Conservation (phyloP, 2,797 vertebrate species). For the Cossypha polioptera region DNA sequence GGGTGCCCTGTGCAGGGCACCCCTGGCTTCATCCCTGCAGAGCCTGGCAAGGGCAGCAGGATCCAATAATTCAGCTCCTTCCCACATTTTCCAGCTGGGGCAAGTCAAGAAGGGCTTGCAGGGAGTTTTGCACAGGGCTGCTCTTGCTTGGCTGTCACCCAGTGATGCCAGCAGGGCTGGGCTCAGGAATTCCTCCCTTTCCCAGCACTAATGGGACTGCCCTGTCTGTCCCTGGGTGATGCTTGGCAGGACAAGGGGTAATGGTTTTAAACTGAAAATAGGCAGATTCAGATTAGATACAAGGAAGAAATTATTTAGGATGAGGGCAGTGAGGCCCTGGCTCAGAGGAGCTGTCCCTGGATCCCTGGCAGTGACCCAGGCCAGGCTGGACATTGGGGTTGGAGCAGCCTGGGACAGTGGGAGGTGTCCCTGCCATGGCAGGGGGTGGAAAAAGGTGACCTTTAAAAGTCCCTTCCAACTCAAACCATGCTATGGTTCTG, state of each 20-base stretch:
- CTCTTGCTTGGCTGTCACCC: not conserved
- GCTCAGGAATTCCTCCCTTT: not conserved
- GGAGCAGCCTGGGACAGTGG: accelerated
- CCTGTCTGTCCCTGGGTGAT: not conserved
- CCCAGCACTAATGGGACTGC: not conserved
- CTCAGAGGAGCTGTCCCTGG: not conserved
- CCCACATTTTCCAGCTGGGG: not conserved
- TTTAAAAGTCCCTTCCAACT: not conserved
- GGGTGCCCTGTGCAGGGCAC: not conserved
- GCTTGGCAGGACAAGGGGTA: not conserved
- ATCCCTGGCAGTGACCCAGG: accelerated
- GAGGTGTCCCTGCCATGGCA: not conserved
- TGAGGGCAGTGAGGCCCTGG: not conserved
- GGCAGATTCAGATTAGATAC: not conserved
- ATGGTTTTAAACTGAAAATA: not conserved
- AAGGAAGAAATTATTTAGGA: accelerated
- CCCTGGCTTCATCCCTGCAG: slow-evolving; percentile 37
- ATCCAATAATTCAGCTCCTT: slow-evolving; percentile 14
- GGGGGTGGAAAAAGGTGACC: accelerated
- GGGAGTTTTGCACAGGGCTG: not conserved
- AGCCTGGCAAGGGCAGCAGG: slow-evolving; percentile 44
- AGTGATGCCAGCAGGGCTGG: not conserved
- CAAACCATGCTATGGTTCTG: not conserved
- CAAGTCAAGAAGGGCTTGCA: not conserved
- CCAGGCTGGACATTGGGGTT: accelerated